Base-by-base conservation (phyloP, 2,113 vertebrate genomes). In the Sprattus sprattus region DNA sequence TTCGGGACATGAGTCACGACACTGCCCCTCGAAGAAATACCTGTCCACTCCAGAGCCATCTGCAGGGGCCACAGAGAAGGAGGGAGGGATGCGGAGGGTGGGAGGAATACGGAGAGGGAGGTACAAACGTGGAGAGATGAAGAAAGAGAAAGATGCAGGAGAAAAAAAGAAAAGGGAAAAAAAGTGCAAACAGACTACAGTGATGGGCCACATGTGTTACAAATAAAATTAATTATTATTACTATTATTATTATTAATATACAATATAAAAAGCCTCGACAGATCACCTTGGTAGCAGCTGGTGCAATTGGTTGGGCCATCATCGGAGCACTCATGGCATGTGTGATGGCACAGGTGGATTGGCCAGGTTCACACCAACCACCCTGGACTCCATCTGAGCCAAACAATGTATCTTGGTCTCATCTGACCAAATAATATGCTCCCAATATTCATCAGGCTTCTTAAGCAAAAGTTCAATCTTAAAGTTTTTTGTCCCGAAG, bases 301-400 rank as follows among this genome's bases (percentile, higher is more conserved):
- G 20, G 93, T 97, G 75, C 98, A 99, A 91, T 94, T 95, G 88
- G 94, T 93, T 45, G 96, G 95, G 32, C 96, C 96, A 16, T 93
- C 95, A 81, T 96, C 96, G 39, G 78, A 92, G 90, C 98, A 99
- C n/a, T 94, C 92, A 0, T 91, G 89, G 92, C 98, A 99, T 85
- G 96, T 97, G 86, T 96, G 94, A 89, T 99, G 97, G 92, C 98
- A 99, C 2, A 88, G 91, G 80, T 93, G 93, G 85, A n/a, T 2
- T 39, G 39, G 39, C 39, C 39, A 39, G 39, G 39, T 39, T 39
- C 39, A 39, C 39, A 39, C 39, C 39, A 39, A 39, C 1, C 39
- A 39, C 39, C 39, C 39, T 39, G 39, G 39, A 39, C 39, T 39
- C 39, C 39, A 39, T 39, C 39, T 1, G 39, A 39, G 39, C 39